Percentiles rank a stretch among this genome's conserved stretches.
Conservation (phyloP, 2,888 invertebrate species). For the Endomychus coccineus region DNA sequence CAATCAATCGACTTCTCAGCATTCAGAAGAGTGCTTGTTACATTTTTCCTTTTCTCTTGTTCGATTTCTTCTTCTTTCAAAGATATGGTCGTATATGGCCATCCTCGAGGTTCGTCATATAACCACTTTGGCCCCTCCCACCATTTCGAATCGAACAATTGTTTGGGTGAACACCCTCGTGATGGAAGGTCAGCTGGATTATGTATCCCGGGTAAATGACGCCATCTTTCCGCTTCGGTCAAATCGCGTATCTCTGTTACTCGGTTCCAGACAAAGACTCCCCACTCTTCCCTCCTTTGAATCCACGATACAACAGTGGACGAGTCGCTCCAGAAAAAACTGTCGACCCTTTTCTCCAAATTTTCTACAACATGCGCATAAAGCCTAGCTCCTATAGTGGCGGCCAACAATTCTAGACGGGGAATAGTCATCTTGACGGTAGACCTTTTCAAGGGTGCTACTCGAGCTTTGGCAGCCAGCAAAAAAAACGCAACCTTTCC, state of each 20-base stretch:
- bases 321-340: constrained; percentile 28
- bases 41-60: no score
- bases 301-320: constrained; percentile 28
- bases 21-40: no score
- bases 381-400: constrained; percentile 26
- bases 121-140: constrained; percentile 33
- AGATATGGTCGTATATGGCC: no score
- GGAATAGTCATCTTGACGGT: constrained; percentile 27
- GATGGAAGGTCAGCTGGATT: constrained; percentile 34
- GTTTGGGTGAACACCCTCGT: constrained; percentile 26
- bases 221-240: constrained; percentile 20
- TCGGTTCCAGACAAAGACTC: constrained; percentile 27
- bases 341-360: constrained; percentile 14
- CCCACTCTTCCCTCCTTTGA: constrained; percentile 22
- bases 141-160: constrained; percentile 29
- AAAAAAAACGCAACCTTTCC: constrained; percentile 19
- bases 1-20: no score
- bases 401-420: constrained; percentile 27
- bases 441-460: constrained; percentile 25
- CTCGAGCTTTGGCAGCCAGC: constrained; percentile 25
- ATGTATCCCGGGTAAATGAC: constrained; percentile 27
- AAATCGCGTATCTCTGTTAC: constrained; percentile 26
- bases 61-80: no score
- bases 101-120: no score
- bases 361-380: constrained; percentile 13